Percentiles rank a stretch among this genome's conserved stretches.
These are phyloP conservation scores for Polymixis flavicincta DNA, from an alignment of 2,888 invertebrate species.

Conservation along the genomic window DNA sequence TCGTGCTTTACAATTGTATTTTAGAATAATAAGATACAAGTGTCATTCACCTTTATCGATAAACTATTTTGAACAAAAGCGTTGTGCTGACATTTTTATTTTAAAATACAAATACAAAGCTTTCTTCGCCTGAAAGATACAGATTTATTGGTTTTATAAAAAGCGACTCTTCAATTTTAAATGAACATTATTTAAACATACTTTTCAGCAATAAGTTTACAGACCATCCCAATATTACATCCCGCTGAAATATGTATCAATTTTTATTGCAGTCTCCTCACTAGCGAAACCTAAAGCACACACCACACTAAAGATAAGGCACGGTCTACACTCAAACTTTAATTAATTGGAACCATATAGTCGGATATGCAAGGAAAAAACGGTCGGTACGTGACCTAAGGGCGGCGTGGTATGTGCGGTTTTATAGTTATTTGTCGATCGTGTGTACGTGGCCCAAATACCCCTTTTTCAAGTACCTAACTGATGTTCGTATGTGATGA, in stretches of 20 bases:
- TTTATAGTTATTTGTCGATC: conserved; percentile 64
- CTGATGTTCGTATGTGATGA: conserved; percentile 44
- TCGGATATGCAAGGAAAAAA: conserved; percentile 73
- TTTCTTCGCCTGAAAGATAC: background rate
- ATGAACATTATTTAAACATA: background rate
- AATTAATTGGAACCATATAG: conserved; percentile 76
- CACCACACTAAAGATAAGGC: conserved; percentile 74
- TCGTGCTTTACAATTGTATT: background rate
- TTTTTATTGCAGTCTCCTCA: conserved; percentile 55
- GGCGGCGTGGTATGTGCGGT: conserved; percentile 53
- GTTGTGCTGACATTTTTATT: conserved; percentile 1
- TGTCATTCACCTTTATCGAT: conserved; percentile 24
- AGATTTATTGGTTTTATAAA: conserved; percentile 19
- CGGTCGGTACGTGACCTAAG: conserved; percentile 71
- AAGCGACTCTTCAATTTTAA: background rate
- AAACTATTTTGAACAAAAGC: conserved; percentile 11
- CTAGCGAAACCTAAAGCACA: conserved; percentile 54
- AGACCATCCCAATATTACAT: background rate
- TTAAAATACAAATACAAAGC: background rate
- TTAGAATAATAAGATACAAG: background rate
- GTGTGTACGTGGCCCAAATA: conserved; percentile 64
- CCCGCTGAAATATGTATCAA: conserved; percentile 48
- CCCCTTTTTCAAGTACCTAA: conserved; percentile 52
- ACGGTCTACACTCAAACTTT: conserved; percentile 77
- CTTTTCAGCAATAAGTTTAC: background rate